Percentiles rank a stretch among this genome's conserved stretches.
These are phyloP conservation scores for Drosophila sproati DNA, from an alignment of 1,140 invertebrate genomes.

Conservation along the genomic window DNA sequence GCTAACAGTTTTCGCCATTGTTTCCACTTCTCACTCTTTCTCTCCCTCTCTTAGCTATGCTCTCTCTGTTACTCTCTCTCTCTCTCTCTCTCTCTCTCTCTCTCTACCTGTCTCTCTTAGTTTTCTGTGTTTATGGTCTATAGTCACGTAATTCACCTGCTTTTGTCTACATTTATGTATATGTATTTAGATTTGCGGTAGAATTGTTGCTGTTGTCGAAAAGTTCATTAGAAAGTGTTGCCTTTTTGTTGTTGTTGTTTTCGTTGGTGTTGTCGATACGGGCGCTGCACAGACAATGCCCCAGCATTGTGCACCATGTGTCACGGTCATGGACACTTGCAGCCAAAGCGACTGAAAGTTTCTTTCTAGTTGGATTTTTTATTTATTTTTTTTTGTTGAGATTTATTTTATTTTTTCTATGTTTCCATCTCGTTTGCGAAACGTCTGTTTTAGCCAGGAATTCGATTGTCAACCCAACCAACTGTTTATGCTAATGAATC, in stretches of 20 bases:
- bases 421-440: constrained; percentile 14
- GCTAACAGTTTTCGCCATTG: constrained; percentile 76
- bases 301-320: constrained; percentile 39
- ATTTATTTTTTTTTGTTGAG: too few species aligned
- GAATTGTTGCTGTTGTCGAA: constrained; percentile 63
- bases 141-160: constrained; percentile 75
- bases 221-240: constrained; percentile 80
- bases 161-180: constrained; percentile 63
- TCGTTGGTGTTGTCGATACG: constrained; percentile 53
- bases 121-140: constrained; percentile 65
- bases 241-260: constrained; percentile 38
- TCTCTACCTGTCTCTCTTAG: constrained; percentile 6
- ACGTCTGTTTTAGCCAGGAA: constrained; percentile 24
- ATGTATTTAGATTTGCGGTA: constrained; percentile 64
- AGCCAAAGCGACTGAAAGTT: constrained; percentile 28
- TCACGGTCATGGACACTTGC: constrained; percentile 56
- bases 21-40: constrained; percentile 25
- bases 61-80: not conserved
- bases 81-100: constrained; percentile 34
- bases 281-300: constrained; percentile 54
- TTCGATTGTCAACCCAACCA: constrained; percentile 45
- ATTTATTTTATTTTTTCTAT: not conserved
- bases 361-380: constrained; percentile 22
- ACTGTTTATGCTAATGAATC: constrained; percentile 38
- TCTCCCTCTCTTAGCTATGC: not conserved